A percentile compares a stretch with the other conserved stretches of the same genome.
These are phyloP conservation scores for Drosophila tristis DNA, from an alignment of 1,140 invertebrate genomes.

Conservation along the genomic window DNA sequence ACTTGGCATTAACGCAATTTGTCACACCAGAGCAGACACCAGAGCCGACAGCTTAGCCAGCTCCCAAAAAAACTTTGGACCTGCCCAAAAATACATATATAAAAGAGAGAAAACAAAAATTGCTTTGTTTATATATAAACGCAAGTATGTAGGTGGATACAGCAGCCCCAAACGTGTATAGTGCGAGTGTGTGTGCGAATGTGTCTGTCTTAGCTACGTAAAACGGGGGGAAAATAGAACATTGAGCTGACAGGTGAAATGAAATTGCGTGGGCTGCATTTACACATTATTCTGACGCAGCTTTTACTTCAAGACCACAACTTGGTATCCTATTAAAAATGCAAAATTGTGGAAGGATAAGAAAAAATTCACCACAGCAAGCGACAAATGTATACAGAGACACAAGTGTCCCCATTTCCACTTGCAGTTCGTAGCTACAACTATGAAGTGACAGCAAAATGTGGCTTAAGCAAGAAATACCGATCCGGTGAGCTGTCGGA, in stretches of 20 bases:
- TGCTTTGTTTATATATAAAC: constrained; percentile 18
- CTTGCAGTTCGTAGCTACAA: constrained; percentile 16
- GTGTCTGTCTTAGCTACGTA: constrained; percentile 34
- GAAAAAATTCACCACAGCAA: constrained; percentile 47
- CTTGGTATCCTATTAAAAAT: constrained; percentile 26
- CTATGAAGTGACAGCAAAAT: constrained; percentile 38
- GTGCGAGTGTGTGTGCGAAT: constrained; percentile 17
- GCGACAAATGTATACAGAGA: constrained; percentile 26
- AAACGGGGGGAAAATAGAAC: constrained; percentile 31
- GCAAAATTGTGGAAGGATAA: constrained; percentile 23
- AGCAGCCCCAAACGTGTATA: background rate
- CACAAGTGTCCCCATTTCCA: constrained; percentile 24
- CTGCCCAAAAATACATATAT: background rate
- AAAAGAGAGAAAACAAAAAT: constrained; percentile 17
- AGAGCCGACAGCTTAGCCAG: constrained; percentile 48
- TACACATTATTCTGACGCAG: constrained; percentile 39
- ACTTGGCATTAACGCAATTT: constrained; percentile 76
- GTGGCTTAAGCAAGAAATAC: constrained; percentile 26
- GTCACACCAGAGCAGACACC: constrained; percentile 57
- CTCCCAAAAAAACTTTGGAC: constrained; percentile 24
- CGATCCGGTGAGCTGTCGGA: constrained; percentile 22
- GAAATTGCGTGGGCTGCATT: constrained; percentile 54
- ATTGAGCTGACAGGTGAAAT: constrained; percentile 68
- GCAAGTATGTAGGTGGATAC: constrained; percentile 3
- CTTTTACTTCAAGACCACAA: constrained; percentile 24